Base-by-base conservation (phyloP, 2,888 invertebrate genomes). In the Eurytoma californica region DNA sequence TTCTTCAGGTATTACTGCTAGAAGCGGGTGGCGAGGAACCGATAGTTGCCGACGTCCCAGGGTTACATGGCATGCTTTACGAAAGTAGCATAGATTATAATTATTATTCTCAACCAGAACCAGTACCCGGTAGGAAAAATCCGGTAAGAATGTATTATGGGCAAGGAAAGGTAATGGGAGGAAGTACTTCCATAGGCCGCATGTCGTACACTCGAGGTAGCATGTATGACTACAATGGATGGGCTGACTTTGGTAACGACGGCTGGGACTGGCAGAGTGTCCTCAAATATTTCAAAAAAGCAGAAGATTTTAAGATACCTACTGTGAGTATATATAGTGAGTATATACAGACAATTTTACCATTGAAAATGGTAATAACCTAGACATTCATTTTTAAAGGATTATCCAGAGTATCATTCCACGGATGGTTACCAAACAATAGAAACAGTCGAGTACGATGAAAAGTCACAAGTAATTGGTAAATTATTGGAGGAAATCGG, bases 371-470 rank as follows among this genome's bases (percentile, higher is more conserved):
- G 4, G 4, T 65, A n/a, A 65, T 47, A n/a, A 47, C 0, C 18
- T 39, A 2, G 16, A 47, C 9, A 16, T 18, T 53, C 2, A 28
- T 53, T n/a, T 57, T 16, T 24, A 55, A 9, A 28, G 49, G 60
- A 80, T 7, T 84, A 93, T 80, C 91, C 90, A 4, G 85, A 90
- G 51, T 93, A 92, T 1, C 94, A 94, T 84, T 91, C 92, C 0
- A 90, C 90, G 14, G 92, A 92, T 7, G 95, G 94, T 3, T 93
- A 93, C 58, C 91, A 93, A 47, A 93, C 92, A 39, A 93, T 95
- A 0, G 93, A 94, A 87, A 12, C 0, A 12, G 18, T 63, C 1
- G n/a, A 30, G 3, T 7, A 14, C 3, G 30, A 61, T 18, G n/a
- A 39, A 18, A n/a, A 12, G 0, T 20, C 57, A 20, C 9, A 18